Base-by-base conservation (phyloP, 2,797 vertebrate genomes). In the Anguilla marmorata region DNA sequence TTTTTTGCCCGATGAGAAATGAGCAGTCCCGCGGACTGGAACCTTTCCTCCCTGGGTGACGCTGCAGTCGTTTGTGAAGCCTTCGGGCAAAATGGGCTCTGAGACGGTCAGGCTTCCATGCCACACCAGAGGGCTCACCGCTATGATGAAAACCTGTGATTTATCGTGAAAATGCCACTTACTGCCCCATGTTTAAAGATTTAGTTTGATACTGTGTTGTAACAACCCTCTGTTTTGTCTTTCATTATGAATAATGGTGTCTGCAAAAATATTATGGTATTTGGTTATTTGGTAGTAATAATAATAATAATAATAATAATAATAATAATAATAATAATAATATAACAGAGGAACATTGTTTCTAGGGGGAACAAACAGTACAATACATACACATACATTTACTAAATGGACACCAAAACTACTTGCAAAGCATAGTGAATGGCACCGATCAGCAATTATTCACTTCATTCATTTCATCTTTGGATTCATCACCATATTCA, bases 401-500 rank as follows among this genome's bases (percentile, higher is more conserved):
- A 56, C 45, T 74, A 85, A 60, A 85, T 27, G 72, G 37, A 76
- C 83, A 56, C 82, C 83, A 74, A 11, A 52, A 54, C 27, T 48
- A 21, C 74, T 84, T 41, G 45, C 48, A 24, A 69, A 85, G 85
- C 54, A 63, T 85, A 41, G 84, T 37, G 45, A 54, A 60, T 69
- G 33, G 72, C 52, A 5, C 56, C 80, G 12, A 87, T 87, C 41
- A 87, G 88, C 41, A 80, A 88, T 88, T 85, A 88, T 86, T 84
- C 85, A 86, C 52, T 80, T 63, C 58, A n/a, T 63, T 21, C 58
- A 63, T 63, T 88, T 86, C 87, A 80, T 52, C 85, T n/a, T 82
- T 27, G 24, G 30, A 56, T 82, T 86, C 85, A 88, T 86, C 84
- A 85, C 83, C 72, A 85, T 79, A 88, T 88, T 88, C 84, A 86